A percentile compares a stretch with the other conserved stretches of the same genome.
Evolutionary conservation across 1,140 invertebrate species (phyloP).

Genomic region (Nasonia giraulti): DNA sequence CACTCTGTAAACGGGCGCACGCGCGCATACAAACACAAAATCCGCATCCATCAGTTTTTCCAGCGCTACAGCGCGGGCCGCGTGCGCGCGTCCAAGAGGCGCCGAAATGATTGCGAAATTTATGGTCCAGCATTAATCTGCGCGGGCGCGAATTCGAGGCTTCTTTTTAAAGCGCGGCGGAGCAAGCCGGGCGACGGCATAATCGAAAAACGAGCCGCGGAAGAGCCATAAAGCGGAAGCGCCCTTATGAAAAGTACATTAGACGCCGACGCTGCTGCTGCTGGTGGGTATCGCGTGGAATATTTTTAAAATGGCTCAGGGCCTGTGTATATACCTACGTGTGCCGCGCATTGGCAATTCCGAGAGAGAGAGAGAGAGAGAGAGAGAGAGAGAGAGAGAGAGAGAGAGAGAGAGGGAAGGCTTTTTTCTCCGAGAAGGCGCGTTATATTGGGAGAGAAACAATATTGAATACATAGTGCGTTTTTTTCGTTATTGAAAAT

Average conservation of each 20-base stretch:
- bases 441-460: not conserved
- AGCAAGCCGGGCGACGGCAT: not conserved
- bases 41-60: not conserved
- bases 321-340: too few relatives aligned
- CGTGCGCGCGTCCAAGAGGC: not conserved
- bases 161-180: not conserved
- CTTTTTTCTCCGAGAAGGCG: too few relatives aligned
- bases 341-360: too few relatives aligned
- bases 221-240: not conserved
- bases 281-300: not conserved
- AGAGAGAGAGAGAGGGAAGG: too few relatives aligned
- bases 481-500: not conserved
- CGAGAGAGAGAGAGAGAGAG: too few relatives aligned
- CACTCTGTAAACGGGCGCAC: not conserved
- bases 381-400: too few relatives aligned
- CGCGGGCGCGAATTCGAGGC: not conserved
- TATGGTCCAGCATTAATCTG: not conserved
- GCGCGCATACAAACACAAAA: not conserved
- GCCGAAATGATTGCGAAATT: slow-evolving; percentile 13
- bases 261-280: not conserved
- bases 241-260: slow-evolving; percentile 7
- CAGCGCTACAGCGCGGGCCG: too few relatives aligned
- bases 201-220: not conserved
- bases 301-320: not conserved
- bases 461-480: not conserved